phyloP scores from a whole-genome alignment of 2,888 invertebrate species.

The Masnerella sp. region DNA sequence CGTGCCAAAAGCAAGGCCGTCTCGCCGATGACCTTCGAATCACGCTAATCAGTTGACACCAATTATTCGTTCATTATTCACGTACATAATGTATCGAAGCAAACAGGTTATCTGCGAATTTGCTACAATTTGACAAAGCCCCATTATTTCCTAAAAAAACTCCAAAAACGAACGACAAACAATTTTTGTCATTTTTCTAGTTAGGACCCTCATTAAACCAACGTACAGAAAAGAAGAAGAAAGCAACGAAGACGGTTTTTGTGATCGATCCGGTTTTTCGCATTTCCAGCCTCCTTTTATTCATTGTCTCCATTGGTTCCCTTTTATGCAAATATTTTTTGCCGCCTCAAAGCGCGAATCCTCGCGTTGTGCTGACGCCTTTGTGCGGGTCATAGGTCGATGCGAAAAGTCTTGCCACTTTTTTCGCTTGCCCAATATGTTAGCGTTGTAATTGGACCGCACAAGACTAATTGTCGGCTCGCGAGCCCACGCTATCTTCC shows the following conservation, averaged over 20 bases:
- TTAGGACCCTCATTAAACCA: too few species aligned
- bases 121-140: conserved; percentile 10
- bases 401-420: conserved; percentile 36
- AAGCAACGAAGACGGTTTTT: too few species aligned
- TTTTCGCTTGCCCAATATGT: conserved; percentile 26
- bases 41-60: conserved; percentile 20
- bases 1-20: conserved; percentile 33
- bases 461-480: conserved; percentile 38
- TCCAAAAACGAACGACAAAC: not conserved
- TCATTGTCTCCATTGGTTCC: not conserved
- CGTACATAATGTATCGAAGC: conserved; percentile 23
- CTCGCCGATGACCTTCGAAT: conserved; percentile 6
- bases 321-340: conserved; percentile 5
- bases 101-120: conserved; percentile 30
- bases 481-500: conserved; percentile 27
- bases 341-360: not conserved
- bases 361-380: conserved; percentile 1
- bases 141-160: conserved; percentile 18
- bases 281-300: too few species aligned
- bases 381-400: conserved; percentile 31
- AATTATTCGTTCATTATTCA: conserved; percentile 28
- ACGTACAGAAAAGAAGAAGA: too few species aligned
- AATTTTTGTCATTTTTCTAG: too few species aligned
- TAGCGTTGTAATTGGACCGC: conserved; percentile 15
- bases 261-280: too few species aligned